Evolutionary conservation across 2,797 vertebrate genomes (phyloP), one percentile per base, ranked within the genome.

Genomic region (Anableps anableps): DNA sequence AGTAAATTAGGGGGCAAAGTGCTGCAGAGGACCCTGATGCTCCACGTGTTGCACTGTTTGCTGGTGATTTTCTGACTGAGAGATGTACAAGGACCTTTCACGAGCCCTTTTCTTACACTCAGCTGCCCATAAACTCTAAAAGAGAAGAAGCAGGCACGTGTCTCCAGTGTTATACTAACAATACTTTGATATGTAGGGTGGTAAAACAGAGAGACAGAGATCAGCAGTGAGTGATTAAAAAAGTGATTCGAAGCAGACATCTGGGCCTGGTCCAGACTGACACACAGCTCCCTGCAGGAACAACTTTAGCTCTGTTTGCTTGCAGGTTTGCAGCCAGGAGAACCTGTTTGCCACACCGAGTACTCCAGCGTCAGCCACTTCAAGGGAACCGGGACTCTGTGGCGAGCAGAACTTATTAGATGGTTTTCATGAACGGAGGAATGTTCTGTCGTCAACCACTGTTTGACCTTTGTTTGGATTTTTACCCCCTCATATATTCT

Each of bases 301-400:
- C 58, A 74, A 68, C 82, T 82, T 82, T 55, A 43, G 26, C 50
- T 80, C 16, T 83, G 83, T 90, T 90, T 92, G 85, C 90, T 89
- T 91, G 85, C 80, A 83, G 76, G 79, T 82, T 77, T 74, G 84
- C 84, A 79, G 68, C 83, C 88, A 91, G 88, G 81, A 88, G 77
- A 86, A 75, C 74, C 79, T 72, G 79, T 83, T 85, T 79, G 79
- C 81, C 62, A 21, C 83, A 81, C 34, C 77, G 80, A 90, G 77
- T 74, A 55, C 79, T 90, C 51, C 88, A 88, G 89, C 83, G 88
- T 88, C 82, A 90, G 76, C 71, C 73, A 85, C 82, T 79, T 86
- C 76, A 80, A 82, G 47, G 55, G 21, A 83, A 75, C 76, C 31
- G 60, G 17, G 3, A 47, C n/a, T 58, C 58, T 34, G 29, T 11